Base-by-base conservation (phyloP, 1,140 invertebrate species). In the Reticulitermes speratus region DNA sequence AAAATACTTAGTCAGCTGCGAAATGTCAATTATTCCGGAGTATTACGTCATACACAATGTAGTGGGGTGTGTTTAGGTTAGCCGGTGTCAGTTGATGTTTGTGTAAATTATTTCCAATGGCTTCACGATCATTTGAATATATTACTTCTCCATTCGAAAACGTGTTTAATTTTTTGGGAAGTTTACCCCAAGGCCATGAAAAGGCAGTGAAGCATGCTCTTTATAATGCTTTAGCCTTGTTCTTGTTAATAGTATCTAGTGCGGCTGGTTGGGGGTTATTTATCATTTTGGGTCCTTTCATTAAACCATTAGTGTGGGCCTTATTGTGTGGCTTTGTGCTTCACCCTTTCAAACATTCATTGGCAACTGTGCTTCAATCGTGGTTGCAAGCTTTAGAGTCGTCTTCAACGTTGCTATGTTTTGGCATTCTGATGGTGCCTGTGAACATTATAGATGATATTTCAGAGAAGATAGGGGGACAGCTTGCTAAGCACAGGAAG, bases 251-350 rank as follows among this genome's bases (percentile, higher is more conserved):
- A 59, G 89, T 95, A 81, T 93, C 94, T 88, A 94, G 93, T 88
- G 93, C 93, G 3, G 96, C 95, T 21, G 92, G 94, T 44, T 96
- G 95, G 89, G 96, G 96, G 9, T 93, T 98, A 25, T 98, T 97
- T 89, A 94, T 96, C 87, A 95, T 97, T 83, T 91, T 99, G 11
- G 95, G 97, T 89, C 97, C 97, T 0, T 99, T 99, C 91, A 93
- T 99, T 30, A 96, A 97, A 89, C 97, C 98, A 0, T 90, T 99
- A 55, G 93, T 99, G 87, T 99, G 98, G 98, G 98, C 98, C 9
- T 91, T 99, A 83, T 90, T 99, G 25, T 97, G 97, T 90, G 97
- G 97, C 23, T 97, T 96, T 16, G 95, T 97, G 59, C 92, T 99
- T 44, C 96, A 98, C 90, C 97, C 97, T 0, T 95, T 98, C 88